Percentiles rank a stretch among this genome's conserved stretches.
Evolutionary conservation across 2,888 invertebrate species (phyloP).

Genomic region (Drosophila cracens): DNA sequence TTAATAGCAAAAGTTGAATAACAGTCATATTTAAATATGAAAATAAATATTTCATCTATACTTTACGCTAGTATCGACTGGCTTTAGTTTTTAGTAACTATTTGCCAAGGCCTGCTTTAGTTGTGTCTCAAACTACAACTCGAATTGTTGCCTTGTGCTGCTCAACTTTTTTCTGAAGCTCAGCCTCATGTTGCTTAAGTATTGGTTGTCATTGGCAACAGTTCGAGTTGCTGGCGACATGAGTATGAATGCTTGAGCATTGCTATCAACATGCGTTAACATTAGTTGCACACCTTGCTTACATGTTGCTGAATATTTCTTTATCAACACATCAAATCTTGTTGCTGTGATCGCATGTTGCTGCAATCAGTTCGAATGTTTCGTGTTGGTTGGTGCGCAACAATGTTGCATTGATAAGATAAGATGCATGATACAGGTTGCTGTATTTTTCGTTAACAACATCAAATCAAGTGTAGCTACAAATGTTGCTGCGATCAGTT

Average conservation of each 20-base stretch:
- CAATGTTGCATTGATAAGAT: not conserved
- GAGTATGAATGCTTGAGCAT: not conserved
- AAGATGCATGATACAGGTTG: not conserved
- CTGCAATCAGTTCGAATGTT: not conserved
- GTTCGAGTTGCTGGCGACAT: not conserved
- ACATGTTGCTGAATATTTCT: not conserved
- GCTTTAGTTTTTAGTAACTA: not conserved
- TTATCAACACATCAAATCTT: not conserved
- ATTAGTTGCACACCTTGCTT: not conserved
- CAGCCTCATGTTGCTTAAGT: not conserved
- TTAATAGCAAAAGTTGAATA: not conserved
- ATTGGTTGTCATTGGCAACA: not conserved
- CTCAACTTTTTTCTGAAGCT: not conserved
- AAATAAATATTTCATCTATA: not conserved
- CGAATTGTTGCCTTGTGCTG: not conserved
- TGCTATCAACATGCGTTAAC: not conserved
- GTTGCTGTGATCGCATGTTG: not conserved
- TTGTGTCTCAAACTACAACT: not conserved
- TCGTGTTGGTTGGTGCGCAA: not conserved
- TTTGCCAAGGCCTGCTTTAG: not conserved
- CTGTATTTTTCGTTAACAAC: not conserved
- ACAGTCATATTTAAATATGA: conserved; percentile 7
- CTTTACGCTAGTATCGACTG: too few species aligned
- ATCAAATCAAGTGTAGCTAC: not conserved
- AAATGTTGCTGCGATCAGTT: conserved; percentile 4